These are phyloP conservation scores for Gephyroberyx darwinii DNA, from an alignment of 2,797 vertebrate species.

Conservation along the genomic window DNA sequence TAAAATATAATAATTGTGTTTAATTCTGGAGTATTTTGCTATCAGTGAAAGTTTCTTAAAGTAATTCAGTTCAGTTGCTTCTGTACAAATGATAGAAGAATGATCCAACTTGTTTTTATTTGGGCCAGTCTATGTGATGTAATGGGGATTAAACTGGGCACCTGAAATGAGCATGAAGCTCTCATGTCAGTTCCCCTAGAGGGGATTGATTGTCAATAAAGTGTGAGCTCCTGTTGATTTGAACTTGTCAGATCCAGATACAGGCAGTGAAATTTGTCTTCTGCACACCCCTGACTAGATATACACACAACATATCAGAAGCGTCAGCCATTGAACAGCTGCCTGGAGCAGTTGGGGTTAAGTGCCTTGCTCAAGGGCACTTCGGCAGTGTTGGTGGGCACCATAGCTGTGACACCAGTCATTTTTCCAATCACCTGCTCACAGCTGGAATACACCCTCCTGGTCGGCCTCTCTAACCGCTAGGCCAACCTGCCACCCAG, in stretches of 20 bases:
- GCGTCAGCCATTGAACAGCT: too few species aligned
- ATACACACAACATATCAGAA: too few species aligned
- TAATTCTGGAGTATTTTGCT: not conserved
- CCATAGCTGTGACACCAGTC: too few species aligned
- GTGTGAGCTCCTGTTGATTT: constrained; percentile 44
- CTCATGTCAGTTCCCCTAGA: constrained; percentile 29
- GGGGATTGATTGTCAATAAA: constrained; percentile 28
- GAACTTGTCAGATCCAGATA: too few species aligned
- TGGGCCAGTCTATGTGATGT: constrained; percentile 38
- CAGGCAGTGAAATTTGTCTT: too few species aligned
- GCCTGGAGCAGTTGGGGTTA: too few species aligned
- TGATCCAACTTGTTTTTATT: constrained; percentile 21
- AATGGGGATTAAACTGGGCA: constrained; percentile 39
- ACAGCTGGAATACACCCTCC: too few species aligned
- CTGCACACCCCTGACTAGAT: too few species aligned
- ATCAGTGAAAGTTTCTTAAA: constrained; percentile 3
- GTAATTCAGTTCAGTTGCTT: not conserved
- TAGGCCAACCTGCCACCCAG: not conserved
- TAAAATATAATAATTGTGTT: not conserved
- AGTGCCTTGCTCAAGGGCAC: too few species aligned
- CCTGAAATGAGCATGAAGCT: constrained; percentile 36
- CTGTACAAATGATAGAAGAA: not conserved
- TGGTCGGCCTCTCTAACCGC: too few species aligned
- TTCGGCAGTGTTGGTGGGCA: too few species aligned
- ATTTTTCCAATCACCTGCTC: too few species aligned